Conservation (phyloP, 2,888 invertebrate species). For the Hedya salicella region DNA sequence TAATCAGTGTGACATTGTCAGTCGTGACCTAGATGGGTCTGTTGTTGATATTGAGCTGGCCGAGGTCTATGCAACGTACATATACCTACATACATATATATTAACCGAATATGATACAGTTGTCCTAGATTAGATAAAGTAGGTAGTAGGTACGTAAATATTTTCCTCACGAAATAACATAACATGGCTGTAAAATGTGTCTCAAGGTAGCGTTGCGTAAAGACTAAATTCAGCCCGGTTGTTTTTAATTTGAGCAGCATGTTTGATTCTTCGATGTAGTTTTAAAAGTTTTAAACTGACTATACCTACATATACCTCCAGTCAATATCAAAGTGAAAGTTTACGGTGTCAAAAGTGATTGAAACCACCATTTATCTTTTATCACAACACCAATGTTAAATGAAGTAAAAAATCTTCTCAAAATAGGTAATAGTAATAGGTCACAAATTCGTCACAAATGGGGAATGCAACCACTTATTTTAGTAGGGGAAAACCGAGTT, state of each 20-base stretch:
- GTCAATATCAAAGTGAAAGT: too few species aligned
- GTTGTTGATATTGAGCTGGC: slow-evolving; percentile 48
- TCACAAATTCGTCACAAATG: too few species aligned
- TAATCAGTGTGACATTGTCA: slow-evolving; percentile 21
- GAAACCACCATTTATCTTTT: too few species aligned
- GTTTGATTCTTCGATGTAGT: background rate
- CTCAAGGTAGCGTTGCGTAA: slow-evolving; percentile 18
- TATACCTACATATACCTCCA: too few species aligned
- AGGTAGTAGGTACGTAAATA: background rate
- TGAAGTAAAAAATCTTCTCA: too few species aligned
- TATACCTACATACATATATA: background rate
- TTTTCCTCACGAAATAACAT: slow-evolving; percentile 15
- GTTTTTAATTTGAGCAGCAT: background rate
- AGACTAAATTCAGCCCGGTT: background rate
- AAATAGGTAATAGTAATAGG: too few species aligned
- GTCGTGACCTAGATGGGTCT: slow-evolving; percentile 65
- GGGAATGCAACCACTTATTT: too few species aligned
- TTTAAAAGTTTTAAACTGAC: too few species aligned
- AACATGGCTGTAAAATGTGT: slow-evolving; percentile 14
- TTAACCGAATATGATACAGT: slow-evolving; percentile 5
- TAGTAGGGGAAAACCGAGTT: too few species aligned
- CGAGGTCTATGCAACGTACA: slow-evolving; percentile 32
- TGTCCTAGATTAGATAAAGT: slow-evolving; percentile 33
- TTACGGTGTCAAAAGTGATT: too few species aligned
- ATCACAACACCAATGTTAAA: too few species aligned